These are phyloP conservation scores for Zaprionus africanus DNA, from an alignment of 1,140 invertebrate genomes.

Conservation along the genomic window DNA sequence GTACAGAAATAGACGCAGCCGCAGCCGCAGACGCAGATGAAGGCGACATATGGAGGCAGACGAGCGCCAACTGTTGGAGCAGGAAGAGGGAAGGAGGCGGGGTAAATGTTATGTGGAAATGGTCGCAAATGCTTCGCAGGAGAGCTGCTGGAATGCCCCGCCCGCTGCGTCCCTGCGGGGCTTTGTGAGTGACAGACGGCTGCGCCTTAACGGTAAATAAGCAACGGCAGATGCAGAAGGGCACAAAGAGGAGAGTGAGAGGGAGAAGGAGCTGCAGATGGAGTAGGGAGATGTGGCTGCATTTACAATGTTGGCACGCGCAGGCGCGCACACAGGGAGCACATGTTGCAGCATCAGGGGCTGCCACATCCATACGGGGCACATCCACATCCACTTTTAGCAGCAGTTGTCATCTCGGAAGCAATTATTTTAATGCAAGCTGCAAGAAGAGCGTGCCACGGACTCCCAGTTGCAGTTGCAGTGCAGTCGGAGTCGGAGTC, in stretches of 20 bases:
- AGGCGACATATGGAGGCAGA: slow-evolving; percentile 65
- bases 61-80: slow-evolving; percentile 42
- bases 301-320: slow-evolving; percentile 78
- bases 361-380: slow-evolving; percentile 6
- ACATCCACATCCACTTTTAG: slow-evolving; percentile 60
- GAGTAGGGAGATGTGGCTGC: slow-evolving; percentile 25
- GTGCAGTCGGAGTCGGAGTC: slow-evolving; percentile 11
- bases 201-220: slow-evolving; percentile 78
- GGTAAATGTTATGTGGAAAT: slow-evolving; percentile 37
- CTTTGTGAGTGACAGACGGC: slow-evolving; percentile 68
- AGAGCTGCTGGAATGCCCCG: slow-evolving; percentile 73
- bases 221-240: slow-evolving; percentile 52
- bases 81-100: slow-evolving; percentile 5
- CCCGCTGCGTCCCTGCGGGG: slow-evolving; percentile 22
- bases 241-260: not conserved
- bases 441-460: slow-evolving; percentile 51
- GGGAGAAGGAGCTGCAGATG: not conserved
- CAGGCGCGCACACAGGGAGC: slow-evolving; percentile 66
- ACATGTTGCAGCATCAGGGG: slow-evolving; percentile 63
- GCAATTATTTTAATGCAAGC: slow-evolving; percentile 82
- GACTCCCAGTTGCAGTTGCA: slow-evolving; percentile 19
- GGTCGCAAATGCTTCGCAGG: slow-evolving; percentile 66
- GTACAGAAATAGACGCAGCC: slow-evolving; percentile 34
- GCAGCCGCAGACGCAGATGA: slow-evolving; percentile 17
- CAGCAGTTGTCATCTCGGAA: slow-evolving; percentile 81